Base-by-base conservation (phyloP, 2,113 vertebrate species). In the Psettodes erumei region DNA sequence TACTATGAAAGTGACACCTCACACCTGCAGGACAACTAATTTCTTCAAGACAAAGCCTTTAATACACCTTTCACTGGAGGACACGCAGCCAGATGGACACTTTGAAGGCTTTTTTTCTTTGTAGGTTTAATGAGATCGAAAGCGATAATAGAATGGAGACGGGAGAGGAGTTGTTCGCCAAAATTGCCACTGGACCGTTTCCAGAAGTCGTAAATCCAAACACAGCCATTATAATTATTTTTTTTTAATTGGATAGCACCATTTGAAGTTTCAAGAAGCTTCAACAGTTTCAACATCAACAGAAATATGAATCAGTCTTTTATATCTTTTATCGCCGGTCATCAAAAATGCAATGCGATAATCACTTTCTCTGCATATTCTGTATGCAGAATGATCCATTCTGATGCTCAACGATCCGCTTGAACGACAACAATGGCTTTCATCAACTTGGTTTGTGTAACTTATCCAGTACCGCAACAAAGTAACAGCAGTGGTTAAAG, bases 21-120 rank as follows among this genome's bases (percentile, higher is more conserved):
- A 58, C 10, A 23, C 15, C 48, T 75, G 25, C 47, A 62, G 40
- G 60, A 13, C 32, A 25, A 9, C 18, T 70, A 1, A 10, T 51
- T 68, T 70, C 42, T 69, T 63, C 2, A 33, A 50, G 21, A 38
- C 19, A 55, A 61, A 51, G 62, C 2, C 23, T 30, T 23, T 64
- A 28, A 63, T 47, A 16, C 11, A 68, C 37, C 8, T 74, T 70
- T 27, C 38, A n/a, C 74, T 38, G 53, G 45, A 79, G 0, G 3
- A 63, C 51, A n/a, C 38, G 16, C 38, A 50, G 28, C 12, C 55
- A 33, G 28, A 71, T 11, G 0, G 9, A 64, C 43, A 45, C 15
- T 58, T 58, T 38, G 5, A 42, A 25, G 0, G 11, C n/a, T 40
- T 47, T 58, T 21, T 11, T 28, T 48, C 23, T 56, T 70, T 50